These are phyloP conservation scores for Ivindomyrus marchei DNA, from an alignment of 2,113 vertebrate genomes.

Conservation along the genomic window DNA sequence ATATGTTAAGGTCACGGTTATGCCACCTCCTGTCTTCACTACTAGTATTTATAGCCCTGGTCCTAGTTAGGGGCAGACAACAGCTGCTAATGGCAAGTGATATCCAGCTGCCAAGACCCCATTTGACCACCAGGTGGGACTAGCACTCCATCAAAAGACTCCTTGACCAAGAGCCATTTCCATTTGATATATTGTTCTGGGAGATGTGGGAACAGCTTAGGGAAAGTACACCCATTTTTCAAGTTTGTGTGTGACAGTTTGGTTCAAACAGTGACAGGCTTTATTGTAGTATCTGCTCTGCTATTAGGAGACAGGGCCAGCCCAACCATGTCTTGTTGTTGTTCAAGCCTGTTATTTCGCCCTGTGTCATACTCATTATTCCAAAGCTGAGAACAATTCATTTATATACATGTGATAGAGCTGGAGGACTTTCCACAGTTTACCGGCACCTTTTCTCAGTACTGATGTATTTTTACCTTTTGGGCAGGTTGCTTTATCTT, in stretches of 20 bases:
- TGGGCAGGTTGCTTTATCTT: not conserved
- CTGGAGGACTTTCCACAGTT: not conserved
- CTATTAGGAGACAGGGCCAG: not conserved
- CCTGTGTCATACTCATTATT: not conserved
- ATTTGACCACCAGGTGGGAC: constrained; percentile 3
- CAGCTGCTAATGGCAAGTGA: not conserved
- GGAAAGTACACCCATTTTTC: not conserved
- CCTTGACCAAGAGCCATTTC: not conserved
- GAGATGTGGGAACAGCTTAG: not conserved
- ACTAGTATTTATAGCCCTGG: not conserved
- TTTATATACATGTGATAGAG: not conserved
- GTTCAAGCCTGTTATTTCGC: not conserved
- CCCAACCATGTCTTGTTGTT: not conserved
- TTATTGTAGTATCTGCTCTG: not conserved
- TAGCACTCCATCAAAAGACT: not conserved
- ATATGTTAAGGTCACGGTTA: not conserved
- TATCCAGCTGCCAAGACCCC: not conserved
- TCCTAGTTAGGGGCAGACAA: not conserved
- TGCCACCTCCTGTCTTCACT: not conserved
- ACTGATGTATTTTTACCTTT: not conserved
- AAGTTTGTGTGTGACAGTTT: not conserved
- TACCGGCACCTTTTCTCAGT: not conserved
- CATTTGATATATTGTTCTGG: not conserved
- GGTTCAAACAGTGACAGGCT: not conserved
- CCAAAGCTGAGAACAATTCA: not conserved